Conservation (phyloP, 2,113 vertebrate species). For the Perca flavescens region DNA sequence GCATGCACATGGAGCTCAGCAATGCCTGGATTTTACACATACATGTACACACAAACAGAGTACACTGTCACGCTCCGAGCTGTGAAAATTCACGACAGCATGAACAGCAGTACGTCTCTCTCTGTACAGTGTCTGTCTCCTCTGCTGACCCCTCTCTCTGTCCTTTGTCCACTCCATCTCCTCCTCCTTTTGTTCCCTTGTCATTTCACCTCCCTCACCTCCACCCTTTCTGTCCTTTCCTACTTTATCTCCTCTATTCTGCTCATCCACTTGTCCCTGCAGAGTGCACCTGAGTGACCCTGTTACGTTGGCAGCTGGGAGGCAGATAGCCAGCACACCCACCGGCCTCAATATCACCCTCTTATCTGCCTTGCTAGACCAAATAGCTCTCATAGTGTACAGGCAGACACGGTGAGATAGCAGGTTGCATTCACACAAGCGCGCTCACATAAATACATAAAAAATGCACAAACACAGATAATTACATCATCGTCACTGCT, state of each 20-base stretch:
- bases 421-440: constrained; percentile 37
- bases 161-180: constrained; percentile 44
- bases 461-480: constrained; percentile 20
- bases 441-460: constrained; percentile 18
- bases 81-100: constrained; percentile 15
- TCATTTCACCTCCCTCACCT: constrained; percentile 48
- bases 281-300: constrained; percentile 74
- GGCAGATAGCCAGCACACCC: constrained; percentile 62
- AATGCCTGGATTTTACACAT: constrained; percentile 29
- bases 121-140: constrained; percentile 8
- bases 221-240: constrained; percentile 37
- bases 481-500: constrained; percentile 43
- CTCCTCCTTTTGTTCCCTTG: constrained; percentile 50
- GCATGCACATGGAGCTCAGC: constrained; percentile 18
- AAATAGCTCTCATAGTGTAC: constrained; percentile 56
- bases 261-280: constrained; percentile 54
- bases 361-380: constrained; percentile 69
- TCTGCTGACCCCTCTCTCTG: constrained; percentile 40
- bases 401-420: constrained; percentile 46
- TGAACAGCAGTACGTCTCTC: constrained; percentile 18
- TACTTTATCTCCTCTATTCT: constrained; percentile 58
- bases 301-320: constrained; percentile 38
- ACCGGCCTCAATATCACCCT: constrained; percentile 43
- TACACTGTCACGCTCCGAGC: neutral
- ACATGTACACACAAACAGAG: constrained; percentile 20